Percentiles rank a stretch among this genome's conserved stretches.
These are phyloP conservation scores for Hetaerina titia DNA, from an alignment of 2,888 invertebrate species.

Conservation along the genomic window DNA sequence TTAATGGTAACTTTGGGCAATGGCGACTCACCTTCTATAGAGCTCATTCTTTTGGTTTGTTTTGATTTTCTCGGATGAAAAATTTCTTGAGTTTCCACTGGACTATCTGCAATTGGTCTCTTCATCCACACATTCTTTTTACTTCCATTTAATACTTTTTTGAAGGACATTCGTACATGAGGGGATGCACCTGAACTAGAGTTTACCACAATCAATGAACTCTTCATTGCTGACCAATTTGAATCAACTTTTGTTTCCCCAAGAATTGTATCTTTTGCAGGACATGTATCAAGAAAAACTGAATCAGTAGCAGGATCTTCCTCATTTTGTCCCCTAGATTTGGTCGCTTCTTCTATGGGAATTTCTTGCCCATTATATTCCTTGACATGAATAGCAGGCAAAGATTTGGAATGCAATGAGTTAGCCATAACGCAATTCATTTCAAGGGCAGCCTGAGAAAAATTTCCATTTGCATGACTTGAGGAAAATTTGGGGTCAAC, in stretches of 20 bases:
- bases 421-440: background rate
- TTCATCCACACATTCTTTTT: constrained; percentile 54
- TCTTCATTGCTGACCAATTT: background rate
- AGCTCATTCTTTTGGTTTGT: background rate
- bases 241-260: background rate
- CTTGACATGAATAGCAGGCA: background rate
- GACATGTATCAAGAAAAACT: background rate
- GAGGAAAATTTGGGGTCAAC: background rate
- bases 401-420: background rate
- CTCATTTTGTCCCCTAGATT: background rate
- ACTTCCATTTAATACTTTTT: constrained; percentile 18
- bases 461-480: background rate
- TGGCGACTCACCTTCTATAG: constrained; percentile 10
- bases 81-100: background rate
- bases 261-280: background rate
- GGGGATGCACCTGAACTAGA: background rate
- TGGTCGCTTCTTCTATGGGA: background rate
- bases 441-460: background rate
- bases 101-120: background rate
- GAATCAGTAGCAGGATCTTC: background rate
- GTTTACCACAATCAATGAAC: background rate
- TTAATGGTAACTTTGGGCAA: constrained; percentile 51
- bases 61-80: background rate
- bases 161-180: constrained; percentile 19
- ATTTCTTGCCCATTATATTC: background rate